phyloP scores from a whole-genome alignment of 2,797 vertebrate genomes.

The Danionella dracula region DNA sequence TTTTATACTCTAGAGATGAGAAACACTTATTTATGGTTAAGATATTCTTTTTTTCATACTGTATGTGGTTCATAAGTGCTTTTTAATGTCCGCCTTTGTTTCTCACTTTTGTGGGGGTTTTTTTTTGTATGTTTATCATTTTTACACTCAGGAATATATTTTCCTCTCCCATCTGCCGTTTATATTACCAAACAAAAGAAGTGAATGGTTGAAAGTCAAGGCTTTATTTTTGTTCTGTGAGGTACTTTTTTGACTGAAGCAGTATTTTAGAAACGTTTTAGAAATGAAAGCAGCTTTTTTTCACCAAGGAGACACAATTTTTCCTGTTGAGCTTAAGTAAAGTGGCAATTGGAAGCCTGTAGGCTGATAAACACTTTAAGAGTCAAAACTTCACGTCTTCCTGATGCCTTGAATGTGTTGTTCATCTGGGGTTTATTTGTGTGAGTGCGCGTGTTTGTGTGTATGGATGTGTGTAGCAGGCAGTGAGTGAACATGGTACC shows the following conservation, averaged over 20 bases:
- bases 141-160: conserved; percentile 97
- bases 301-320: conserved; percentile 5
- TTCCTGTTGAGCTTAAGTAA: background rate
- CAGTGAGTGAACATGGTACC: conserved; percentile 55
- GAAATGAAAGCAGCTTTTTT: conserved; percentile 18
- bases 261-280: conserved; percentile 14
- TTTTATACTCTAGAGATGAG: conserved; percentile 70
- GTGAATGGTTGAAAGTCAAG: conserved; percentile 34
- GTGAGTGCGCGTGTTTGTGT: conserved; percentile 52
- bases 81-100: conserved; percentile 68
- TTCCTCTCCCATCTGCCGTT: conserved; percentile 71
- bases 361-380: conserved; percentile 8
- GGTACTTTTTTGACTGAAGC: conserved; percentile 4
- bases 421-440: conserved; percentile 63
- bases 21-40: conserved; percentile 74
- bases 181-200: conserved; percentile 39
- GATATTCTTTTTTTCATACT: conserved; percentile 49
- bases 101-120: conserved; percentile 22
- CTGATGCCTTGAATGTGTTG: conserved; percentile 63
- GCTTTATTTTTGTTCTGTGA: background rate
- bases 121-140: conserved; percentile 58
- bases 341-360: conserved; percentile 1
- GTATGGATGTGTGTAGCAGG: conserved; percentile 81
- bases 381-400: conserved; percentile 82
- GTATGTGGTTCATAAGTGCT: conserved; percentile 76